These are phyloP conservation scores for Proterorhinus semilunaris DNA, from an alignment of 2,113 vertebrate species.

Conservation along the genomic window DNA sequence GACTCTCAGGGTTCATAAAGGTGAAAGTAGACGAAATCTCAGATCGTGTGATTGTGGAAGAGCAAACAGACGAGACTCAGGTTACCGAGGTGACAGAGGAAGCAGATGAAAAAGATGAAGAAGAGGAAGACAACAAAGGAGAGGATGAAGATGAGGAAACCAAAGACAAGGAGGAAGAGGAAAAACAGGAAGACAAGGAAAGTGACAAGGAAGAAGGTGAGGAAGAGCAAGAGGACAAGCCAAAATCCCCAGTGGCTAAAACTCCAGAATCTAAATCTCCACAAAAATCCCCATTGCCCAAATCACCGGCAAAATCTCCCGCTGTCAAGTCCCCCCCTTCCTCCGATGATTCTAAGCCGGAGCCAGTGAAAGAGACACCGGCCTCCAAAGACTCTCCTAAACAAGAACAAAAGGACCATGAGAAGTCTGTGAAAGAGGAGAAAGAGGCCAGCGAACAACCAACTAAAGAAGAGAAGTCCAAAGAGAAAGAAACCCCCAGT, in stretches of 20 bases:
- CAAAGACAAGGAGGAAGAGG: slow-evolving; percentile 24
- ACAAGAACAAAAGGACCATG: slow-evolving; percentile 47
- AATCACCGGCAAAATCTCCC: slow-evolving; percentile 55
- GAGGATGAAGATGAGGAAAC: slow-evolving; percentile 42
- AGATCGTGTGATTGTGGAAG: slow-evolving; percentile 88
- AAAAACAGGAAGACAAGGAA: slow-evolving; percentile 12
- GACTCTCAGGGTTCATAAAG: slow-evolving; percentile 77
- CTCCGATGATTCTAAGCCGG: slow-evolving; percentile 58
- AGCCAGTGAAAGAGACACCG: slow-evolving; percentile 65
- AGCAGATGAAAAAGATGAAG: slow-evolving; percentile 77
- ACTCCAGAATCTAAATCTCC: slow-evolving; percentile 51
- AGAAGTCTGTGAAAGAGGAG: slow-evolving; percentile 47
- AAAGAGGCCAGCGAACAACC: slow-evolving; percentile 57
- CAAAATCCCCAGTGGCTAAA: slow-evolving; percentile 63
- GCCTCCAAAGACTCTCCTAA: slow-evolving; percentile 15
- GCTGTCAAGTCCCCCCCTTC: slow-evolving; percentile 65
- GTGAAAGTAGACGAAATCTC: slow-evolving; percentile 88
- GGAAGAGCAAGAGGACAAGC: slow-evolving; percentile 38
- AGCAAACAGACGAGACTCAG: slow-evolving; percentile 89
- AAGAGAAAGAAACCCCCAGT: slow-evolving; percentile 59
- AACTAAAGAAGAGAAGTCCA: slow-evolving; percentile 57
- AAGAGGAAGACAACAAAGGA: slow-evolving; percentile 58
- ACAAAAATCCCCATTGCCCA: slow-evolving; percentile 19
- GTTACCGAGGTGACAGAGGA: slow-evolving; percentile 90
- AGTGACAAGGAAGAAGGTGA: slow-evolving; percentile 22